A percentile compares a stretch with the other conserved stretches of the same genome.
phyloP scores from a whole-genome alignment of 2,888 invertebrate genomes.

The Microctonus aethiopoides region DNA sequence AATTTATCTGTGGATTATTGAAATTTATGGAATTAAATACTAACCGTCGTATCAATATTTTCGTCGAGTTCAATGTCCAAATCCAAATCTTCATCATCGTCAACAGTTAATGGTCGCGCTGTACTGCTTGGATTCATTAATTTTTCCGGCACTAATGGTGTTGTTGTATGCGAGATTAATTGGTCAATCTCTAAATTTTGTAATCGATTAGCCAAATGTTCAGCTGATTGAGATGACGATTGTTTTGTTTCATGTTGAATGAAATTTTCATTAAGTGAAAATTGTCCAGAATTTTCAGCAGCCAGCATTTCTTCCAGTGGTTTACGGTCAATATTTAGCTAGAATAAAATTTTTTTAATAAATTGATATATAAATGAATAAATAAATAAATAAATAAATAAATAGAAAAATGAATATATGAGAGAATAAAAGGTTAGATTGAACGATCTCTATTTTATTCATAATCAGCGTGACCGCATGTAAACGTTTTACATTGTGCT shows the following conservation, averaged over 20 bases:
- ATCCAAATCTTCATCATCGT: slow-evolving; percentile 78
- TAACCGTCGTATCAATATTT: slow-evolving; percentile 79
- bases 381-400: no score
- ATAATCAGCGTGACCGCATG: slow-evolving; percentile 36
- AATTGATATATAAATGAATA: no score
- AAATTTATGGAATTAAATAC: slow-evolving; percentile 40
- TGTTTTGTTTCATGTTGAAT: slow-evolving; percentile 21
- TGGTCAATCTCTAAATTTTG: slow-evolving; percentile 51
- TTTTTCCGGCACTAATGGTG: slow-evolving; percentile 43
- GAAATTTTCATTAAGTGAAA: slow-evolving; percentile 51
- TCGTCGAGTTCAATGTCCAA: slow-evolving; percentile 87
- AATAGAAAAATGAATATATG: slow-evolving; percentile 8
- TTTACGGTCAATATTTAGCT: slow-evolving; percentile 77
- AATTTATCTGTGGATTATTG: not conserved
- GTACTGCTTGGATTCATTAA: slow-evolving; percentile 49
- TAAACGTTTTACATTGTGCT: slow-evolving; percentile 45
- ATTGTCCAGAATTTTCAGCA: slow-evolving; percentile 71
- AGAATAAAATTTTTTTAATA: slow-evolving; percentile 53
- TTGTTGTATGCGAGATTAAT: slow-evolving; percentile 27
- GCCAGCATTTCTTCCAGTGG: slow-evolving; percentile 78
- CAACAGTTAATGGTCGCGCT: slow-evolving; percentile 53
- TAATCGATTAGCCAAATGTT: slow-evolving; percentile 50
- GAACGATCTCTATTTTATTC: slow-evolving; percentile 21
- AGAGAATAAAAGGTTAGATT: not conserved
- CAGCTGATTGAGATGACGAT: slow-evolving; percentile 35